Conservation (phyloP, 2,888 invertebrate genomes). For the Erebia epiphron region DNA sequence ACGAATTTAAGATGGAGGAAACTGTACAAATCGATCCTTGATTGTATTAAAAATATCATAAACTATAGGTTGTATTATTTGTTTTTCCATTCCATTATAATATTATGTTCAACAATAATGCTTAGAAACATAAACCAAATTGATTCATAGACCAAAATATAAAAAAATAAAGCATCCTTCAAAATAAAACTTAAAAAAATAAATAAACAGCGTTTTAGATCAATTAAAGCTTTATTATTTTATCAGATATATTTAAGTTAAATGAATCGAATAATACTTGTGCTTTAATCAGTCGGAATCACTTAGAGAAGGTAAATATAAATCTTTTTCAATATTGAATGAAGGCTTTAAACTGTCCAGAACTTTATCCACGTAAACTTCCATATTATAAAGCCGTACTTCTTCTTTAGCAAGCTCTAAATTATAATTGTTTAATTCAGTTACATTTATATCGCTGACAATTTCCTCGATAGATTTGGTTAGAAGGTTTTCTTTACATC, state of each 20-base stretch:
- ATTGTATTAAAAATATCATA: not conserved
- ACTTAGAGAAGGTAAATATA: slow-evolving; percentile 20
- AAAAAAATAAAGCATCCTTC: too few species aligned
- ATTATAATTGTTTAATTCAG: slow-evolving; percentile 10
- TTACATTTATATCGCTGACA: not conserved
- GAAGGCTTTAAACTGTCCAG: slow-evolving; percentile 18
- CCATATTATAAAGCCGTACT: slow-evolving; percentile 20
- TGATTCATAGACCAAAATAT: too few species aligned
- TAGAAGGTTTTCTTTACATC: not conserved
- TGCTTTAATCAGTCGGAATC: slow-evolving; percentile 17
- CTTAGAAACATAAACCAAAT: too few species aligned
- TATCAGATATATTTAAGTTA: too few species aligned
- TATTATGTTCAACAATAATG: too few species aligned
- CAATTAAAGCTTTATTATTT: too few species aligned
- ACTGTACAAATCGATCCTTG: not conserved
- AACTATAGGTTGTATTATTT: not conserved
- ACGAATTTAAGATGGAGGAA: slow-evolving; percentile 19
- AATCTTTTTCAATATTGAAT: slow-evolving; percentile 8
- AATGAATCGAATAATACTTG: not conserved
- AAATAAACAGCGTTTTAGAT: too few species aligned
- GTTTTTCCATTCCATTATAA: not conserved
- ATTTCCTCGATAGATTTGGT: not conserved
- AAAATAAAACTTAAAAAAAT: too few species aligned
- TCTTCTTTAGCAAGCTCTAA: slow-evolving; percentile 22
- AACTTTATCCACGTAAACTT: slow-evolving; percentile 22